A percentile compares a stretch with the other conserved stretches of the same genome.
Evolutionary conservation across 2,888 invertebrate species (phyloP).

Genomic region (Scotopteryx bipunctaria): DNA sequence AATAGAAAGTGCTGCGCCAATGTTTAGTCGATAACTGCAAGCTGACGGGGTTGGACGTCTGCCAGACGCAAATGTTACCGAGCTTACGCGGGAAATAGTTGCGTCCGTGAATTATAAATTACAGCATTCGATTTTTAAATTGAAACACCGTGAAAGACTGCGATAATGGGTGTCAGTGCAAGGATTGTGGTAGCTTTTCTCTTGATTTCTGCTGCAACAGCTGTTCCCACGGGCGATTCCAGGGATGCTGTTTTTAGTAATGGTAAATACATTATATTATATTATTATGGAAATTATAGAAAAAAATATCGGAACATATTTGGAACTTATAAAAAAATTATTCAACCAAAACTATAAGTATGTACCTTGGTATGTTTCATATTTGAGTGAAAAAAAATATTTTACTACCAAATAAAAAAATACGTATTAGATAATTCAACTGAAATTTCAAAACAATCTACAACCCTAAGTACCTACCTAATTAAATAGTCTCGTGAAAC

Average conservation of each 20-base stretch:
- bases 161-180: slow-evolving; percentile 77
- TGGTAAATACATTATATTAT: slow-evolving; percentile 52
- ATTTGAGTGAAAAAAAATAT: too few species aligned
- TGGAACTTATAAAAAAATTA: too few species aligned
- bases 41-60: slow-evolving; percentile 59
- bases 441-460: not conserved
- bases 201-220: slow-evolving; percentile 64
- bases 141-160: slow-evolving; percentile 47
- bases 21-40: slow-evolving; percentile 70
- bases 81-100: slow-evolving; percentile 76
- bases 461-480: not conserved
- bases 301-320: too few species aligned
- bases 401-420: not conserved
- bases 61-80: slow-evolving; percentile 76
- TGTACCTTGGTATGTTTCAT: too few species aligned
- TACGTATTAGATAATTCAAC: not conserved
- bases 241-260: slow-evolving; percentile 54
- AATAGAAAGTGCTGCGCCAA: slow-evolving; percentile 73
- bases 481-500: slow-evolving; percentile 16
- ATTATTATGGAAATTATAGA: too few species aligned
- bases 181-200: slow-evolving; percentile 69
- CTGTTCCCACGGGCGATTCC: slow-evolving; percentile 64
- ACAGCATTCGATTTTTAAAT: slow-evolving; percentile 35
- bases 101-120: slow-evolving; percentile 62
- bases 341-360: too few species aligned